These are phyloP conservation scores for Notiomystis cincta DNA, from an alignment of 2,113 vertebrate species.

Conservation along the genomic window DNA sequence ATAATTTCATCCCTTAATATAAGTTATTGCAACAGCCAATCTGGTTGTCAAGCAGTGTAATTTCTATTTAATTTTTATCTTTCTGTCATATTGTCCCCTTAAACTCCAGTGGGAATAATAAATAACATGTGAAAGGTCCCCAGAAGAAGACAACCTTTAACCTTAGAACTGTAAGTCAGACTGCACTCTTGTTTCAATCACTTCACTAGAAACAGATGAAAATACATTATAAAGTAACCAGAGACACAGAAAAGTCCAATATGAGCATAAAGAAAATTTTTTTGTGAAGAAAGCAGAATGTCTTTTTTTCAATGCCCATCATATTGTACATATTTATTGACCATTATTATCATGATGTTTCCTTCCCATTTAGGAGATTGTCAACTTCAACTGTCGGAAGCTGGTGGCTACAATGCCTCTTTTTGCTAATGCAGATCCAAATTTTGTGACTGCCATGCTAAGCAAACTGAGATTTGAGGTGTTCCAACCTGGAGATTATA, in stretches of 20 bases:
- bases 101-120: background rate
- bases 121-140: background rate
- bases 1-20: background rate
- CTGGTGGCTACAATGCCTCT: slow-evolving; percentile 97
- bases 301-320: background rate
- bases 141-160: background rate
- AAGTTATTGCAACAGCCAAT: background rate
- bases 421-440: slow-evolving; percentile 96
- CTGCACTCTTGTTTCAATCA: background rate
- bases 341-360: background rate
- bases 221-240: background rate
- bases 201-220: background rate
- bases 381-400: slow-evolving; percentile 97
- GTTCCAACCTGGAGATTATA: slow-evolving; percentile 97
- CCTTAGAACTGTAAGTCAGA: background rate
- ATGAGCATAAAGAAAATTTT: background rate
- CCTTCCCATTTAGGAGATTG: slow-evolving; percentile 84
- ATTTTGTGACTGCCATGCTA: slow-evolving; percentile 98
- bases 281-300: background rate
- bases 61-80: background rate
- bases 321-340: background rate
- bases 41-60: background rate
- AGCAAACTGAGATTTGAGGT: slow-evolving; percentile 97
- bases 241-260: background rate
- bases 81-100: background rate